Evolutionary conservation across 2,113 vertebrate species (phyloP), one percentile per base, ranked within the genome.

Genomic region (Haemorhous mexicanus): DNA sequence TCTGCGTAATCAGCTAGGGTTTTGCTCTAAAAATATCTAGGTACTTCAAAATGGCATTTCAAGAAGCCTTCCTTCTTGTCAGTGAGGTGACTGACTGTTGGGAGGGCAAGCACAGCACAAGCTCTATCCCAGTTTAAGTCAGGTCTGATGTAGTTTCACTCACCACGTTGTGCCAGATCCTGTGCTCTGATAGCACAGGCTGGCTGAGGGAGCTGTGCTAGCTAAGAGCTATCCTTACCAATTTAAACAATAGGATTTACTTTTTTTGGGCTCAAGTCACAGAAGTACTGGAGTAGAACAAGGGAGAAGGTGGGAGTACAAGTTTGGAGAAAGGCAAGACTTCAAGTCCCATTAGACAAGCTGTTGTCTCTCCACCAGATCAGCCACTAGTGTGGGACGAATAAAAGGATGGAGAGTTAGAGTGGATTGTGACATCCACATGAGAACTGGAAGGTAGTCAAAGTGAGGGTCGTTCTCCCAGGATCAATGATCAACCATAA

Each of bases 111-210:
- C 47, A 58, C 23, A 75, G 32, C 75, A 66, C 33, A 68, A 59
- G n/a, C 26, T 79, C 37, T 62, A 3, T 53, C 88, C 49, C 39
- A 44, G 5, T 18, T 61, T 22, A 43, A 28, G 17, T n/a, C 41
- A 77, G 27, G 78, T 44, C 28, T 0, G 0, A 43, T 8, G 28
- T 10, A 59, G 39, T 50, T 52, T 75, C 43, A 46, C 10, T 19
- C 39, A 82, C 35, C 12, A 21, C 1, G 1, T 7, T 61, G 41
- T 44, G 55, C 43, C 74, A 81, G 18, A 52, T 88, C 52, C 56
- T 35, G 37, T 58, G 43, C 52, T 72, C 59, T 53, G 43, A 30
- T 15, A 23, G 9, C 27, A 33, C 27, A 69, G 44, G 35, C 37
- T 85, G 79, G 19, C 41, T 79, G 75, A 59, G 44, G 52, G 35